These are phyloP conservation scores for Protophormia terraenovae DNA, from an alignment of 2,888 invertebrate genomes.

Conservation along the genomic window DNA sequence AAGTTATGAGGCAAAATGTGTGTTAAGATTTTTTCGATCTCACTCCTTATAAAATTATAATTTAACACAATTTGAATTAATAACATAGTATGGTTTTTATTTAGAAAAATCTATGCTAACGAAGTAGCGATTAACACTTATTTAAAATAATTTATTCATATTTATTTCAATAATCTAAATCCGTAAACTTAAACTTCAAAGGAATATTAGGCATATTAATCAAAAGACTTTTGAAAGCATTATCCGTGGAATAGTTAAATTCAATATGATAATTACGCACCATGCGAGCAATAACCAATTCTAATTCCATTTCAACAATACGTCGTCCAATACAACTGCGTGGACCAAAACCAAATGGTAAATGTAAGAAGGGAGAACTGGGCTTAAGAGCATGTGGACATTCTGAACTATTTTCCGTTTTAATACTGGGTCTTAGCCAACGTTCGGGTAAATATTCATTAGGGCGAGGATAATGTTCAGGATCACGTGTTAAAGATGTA, in stretches of 20 bases:
- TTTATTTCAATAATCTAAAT: slow-evolving; percentile 68
- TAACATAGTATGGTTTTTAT: too few species aligned
- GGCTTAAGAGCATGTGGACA: slow-evolving; percentile 85
- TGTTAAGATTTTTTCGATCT: too few species aligned
- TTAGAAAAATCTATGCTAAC: too few species aligned
- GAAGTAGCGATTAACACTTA: too few species aligned
- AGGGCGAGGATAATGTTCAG: slow-evolving; percentile 82
- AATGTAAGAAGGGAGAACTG: slow-evolving; percentile 75
- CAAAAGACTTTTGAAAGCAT: slow-evolving; percentile 73
- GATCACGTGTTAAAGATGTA: slow-evolving; percentile 75
- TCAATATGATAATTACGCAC: slow-evolving; percentile 80
- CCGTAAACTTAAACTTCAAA: slow-evolving; percentile 79
- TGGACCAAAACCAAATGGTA: slow-evolving; percentile 88
- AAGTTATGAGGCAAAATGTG: too few species aligned
- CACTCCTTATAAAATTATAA: too few species aligned
- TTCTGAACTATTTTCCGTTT: slow-evolving; percentile 80
- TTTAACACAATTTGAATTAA: too few species aligned
- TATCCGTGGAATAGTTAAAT: slow-evolving; percentile 75
- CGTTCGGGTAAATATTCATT: slow-evolving; percentile 87
- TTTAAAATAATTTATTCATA: too few species aligned
- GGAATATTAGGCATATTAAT: slow-evolving; percentile 79
- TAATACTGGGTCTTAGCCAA: slow-evolving; percentile 83
- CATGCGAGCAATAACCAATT: slow-evolving; percentile 81
- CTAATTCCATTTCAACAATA: slow-evolving; percentile 87
- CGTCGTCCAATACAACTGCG: slow-evolving; percentile 87